Evolutionary conservation across 2,797 vertebrate genomes (phyloP).

Genomic region (Urocyon cinereoargenteus): DNA sequence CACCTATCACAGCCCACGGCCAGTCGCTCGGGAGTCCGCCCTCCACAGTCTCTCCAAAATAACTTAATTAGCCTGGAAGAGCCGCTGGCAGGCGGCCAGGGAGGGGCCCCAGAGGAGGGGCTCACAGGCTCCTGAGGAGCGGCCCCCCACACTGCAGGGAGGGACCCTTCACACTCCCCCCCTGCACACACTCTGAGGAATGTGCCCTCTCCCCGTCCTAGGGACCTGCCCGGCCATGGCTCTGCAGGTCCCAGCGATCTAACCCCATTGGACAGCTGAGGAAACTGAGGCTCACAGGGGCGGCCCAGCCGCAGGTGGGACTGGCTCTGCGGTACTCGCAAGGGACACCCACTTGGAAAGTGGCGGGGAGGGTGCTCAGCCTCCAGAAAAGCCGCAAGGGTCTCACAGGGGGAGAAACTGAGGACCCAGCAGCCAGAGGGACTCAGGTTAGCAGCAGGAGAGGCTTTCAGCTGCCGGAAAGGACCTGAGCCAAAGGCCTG

Average conservation of each 20-base stretch:
- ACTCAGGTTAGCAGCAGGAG: not conserved
- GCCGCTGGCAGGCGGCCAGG: slow-evolving; percentile 64
- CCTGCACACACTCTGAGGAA: not conserved
- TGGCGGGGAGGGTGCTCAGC: not conserved
- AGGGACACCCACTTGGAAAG: not conserved
- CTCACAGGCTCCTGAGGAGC: not conserved
- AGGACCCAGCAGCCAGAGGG: not conserved
- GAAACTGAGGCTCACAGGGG: not conserved
- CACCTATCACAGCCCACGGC: not conserved
- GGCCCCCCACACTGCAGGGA: slow-evolving; percentile 41
- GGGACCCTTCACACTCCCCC: not conserved
- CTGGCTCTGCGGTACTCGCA: accelerated
- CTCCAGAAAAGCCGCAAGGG: not conserved
- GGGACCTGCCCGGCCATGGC: not conserved
- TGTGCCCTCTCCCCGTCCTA: not conserved
- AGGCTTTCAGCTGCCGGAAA: not conserved
- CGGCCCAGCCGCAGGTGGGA: not conserved
- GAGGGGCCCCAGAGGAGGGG: not conserved
- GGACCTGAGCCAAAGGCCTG: not conserved
- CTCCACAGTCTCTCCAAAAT: slow-evolving; percentile 60
- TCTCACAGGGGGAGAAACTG: not conserved
- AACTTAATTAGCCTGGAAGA: slow-evolving; percentile 68
- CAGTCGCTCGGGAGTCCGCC: slow-evolving; percentile 59
- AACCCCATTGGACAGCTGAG: not conserved
- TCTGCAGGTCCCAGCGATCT: not conserved